phyloP scores from a whole-genome alignment of 2,113 vertebrate genomes.

The Crypturellus undulatus region DNA sequence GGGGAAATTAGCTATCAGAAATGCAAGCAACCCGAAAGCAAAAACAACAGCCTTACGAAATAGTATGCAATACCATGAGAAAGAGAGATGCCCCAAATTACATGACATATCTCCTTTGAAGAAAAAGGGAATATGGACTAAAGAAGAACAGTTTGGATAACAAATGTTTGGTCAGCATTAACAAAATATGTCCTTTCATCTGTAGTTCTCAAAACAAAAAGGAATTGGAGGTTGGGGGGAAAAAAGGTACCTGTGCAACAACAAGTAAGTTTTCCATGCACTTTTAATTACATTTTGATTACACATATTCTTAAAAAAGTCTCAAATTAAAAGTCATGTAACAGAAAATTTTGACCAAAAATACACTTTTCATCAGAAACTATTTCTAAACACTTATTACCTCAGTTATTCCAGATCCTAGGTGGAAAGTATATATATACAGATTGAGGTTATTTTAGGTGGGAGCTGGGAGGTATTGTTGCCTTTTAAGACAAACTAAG shows the following conservation, averaged over 20 bases:
- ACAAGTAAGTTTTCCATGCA: neutral
- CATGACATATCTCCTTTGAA: neutral
- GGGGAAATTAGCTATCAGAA: neutral
- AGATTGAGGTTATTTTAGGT: neutral
- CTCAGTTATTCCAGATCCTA: neutral
- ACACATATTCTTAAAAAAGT: neutral
- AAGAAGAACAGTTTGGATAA: neutral
- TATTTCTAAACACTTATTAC: neutral
- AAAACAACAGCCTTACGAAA: neutral
- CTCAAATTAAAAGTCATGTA: neutral
- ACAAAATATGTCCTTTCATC: neutral
- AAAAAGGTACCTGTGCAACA: neutral
- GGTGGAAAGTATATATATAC: neutral
- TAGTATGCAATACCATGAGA: neutral
- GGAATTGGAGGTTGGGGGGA: neutral
- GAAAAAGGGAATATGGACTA: no score
- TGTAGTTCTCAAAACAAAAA: neutral
- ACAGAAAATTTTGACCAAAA: neutral
- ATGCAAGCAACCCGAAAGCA: neutral
- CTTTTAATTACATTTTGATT: neutral
- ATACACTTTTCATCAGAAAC: neutral
- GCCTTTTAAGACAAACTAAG: neutral
- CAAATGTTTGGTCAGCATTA: neutral
- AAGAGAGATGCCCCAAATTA: neutral
- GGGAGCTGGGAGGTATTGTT: no score